Evolutionary conservation across 2,888 invertebrate genomes (phyloP), one percentile per base, ranked within the genome.

Genomic region (Congeria kusceri): DNA sequence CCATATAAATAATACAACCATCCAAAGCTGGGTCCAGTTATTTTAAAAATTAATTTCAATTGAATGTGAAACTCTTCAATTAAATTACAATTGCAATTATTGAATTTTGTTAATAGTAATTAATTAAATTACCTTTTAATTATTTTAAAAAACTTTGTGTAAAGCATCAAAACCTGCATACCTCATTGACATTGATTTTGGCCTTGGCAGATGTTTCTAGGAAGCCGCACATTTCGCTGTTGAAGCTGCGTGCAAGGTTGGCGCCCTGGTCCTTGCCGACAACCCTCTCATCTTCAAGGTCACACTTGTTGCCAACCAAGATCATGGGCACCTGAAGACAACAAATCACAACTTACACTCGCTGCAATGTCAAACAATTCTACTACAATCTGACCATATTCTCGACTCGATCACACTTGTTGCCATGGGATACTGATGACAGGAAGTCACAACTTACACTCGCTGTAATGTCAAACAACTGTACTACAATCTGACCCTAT

Each of bases 201-300:
- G 99, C 98, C 96, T 99, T 99, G 95, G 99, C 99, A 94, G 99
- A 99, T 94, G 99, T 99, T 95, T 99, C 99, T 96, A 99, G 97
- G 95, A 99, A 99, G 94, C 98, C 98, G 96, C 99, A 99, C 80
- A 73, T 75, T n/a, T 80, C 80, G 57, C 80, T 76, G 95, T 97
- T 98, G 95, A 99, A 99, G 95, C 97, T 97, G 94, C 97, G 96
- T 92, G 99, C 98, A 94, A 99, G 96, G 95, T 97, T 94, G 80
- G 93, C 97, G 92, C 99, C 99, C 95, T 99, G 98, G 94, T 99
- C 99, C 94, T 99, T 99, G 89, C 99, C 99, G 77, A 99, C 99
- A 91, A 99, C 99, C 94, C 99, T 96, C 94, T 99, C 99, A 92
- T 99, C 99, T 94, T 99, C 99, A 95, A 99, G 95, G 95, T 99